Evolutionary conservation across 2,797 vertebrate genomes (phyloP).

Genomic region (Sebastes itinus): DNA sequence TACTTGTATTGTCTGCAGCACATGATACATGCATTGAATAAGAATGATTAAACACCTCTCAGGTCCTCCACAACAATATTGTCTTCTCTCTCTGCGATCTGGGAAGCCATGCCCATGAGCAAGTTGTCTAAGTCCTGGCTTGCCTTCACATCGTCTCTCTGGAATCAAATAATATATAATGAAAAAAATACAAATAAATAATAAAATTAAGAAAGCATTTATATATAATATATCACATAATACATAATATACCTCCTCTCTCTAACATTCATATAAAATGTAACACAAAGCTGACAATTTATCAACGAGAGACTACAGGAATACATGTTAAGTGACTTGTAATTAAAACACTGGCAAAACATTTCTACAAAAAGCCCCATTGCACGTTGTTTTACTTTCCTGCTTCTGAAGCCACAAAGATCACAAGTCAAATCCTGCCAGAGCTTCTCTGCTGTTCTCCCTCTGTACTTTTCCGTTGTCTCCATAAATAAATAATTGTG

Average conservation of each 20-base stretch:
- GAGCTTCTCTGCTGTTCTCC: too few relatives aligned
- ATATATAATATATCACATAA: not conserved
- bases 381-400: not conserved
- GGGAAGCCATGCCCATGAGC: slow-evolving; percentile 95
- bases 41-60: slow-evolving; percentile 80
- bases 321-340: not conserved
- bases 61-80: slow-evolving; percentile 92
- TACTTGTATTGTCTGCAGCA: not conserved
- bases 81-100: slow-evolving; percentile 92
- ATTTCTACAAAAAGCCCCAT: not conserved
- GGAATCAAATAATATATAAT: slow-evolving; percentile 9
- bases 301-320: not conserved
- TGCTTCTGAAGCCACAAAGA: not conserved
- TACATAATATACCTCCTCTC: too few relatives aligned
- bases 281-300: not conserved
- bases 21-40: not conserved
- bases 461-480: not conserved
- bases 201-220: not conserved
- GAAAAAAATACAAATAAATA: not conserved
- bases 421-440: not conserved
- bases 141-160: slow-evolving; percentile 82
- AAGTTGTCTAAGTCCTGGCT: slow-evolving; percentile 84
- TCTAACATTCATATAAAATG: not conserved
- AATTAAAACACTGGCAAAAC: not conserved
- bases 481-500: slow-evolving; percentile 8